A percentile compares a stretch with the other conserved stretches of the same genome.
These are phyloP conservation scores for Archilochus colubris DNA, from an alignment of 2,113 vertebrate species.

Conservation along the genomic window DNA sequence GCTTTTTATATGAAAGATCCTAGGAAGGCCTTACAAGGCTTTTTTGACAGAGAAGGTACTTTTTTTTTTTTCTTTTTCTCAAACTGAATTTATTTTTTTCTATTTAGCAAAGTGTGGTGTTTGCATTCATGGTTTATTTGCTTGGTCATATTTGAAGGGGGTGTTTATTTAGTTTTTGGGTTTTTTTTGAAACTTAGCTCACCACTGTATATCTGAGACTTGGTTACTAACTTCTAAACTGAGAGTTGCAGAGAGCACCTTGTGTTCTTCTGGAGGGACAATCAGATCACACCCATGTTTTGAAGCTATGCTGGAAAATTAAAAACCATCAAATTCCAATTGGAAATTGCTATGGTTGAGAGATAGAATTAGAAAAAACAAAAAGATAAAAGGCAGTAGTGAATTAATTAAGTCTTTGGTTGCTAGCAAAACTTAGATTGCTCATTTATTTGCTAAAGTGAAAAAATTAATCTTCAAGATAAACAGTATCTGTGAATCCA, in stretches of 20 bases:
- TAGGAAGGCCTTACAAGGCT: conserved; percentile 95
- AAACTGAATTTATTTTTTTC: background rate
- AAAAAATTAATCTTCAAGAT: background rate
- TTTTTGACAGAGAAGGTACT: conserved; percentile 96
- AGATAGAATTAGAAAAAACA: background rate
- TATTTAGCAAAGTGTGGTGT: background rate
- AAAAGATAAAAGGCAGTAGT: background rate
- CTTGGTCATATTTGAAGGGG: background rate
- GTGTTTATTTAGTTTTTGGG: no score
- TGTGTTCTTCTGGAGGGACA: background rate
- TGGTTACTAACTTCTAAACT: background rate
- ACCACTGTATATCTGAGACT: background rate
- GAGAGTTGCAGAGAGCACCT: background rate
- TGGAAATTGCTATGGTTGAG: background rate
- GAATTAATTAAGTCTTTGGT: background rate
- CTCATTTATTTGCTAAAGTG: background rate
- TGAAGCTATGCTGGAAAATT: background rate
- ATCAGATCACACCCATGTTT: background rate
- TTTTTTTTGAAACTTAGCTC: background rate
- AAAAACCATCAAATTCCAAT: background rate
- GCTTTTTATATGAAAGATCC: conserved; percentile 96
- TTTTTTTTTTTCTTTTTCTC: background rate
- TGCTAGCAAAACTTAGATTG: background rate
- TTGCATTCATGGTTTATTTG: background rate
- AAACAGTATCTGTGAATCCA: background rate